These are phyloP conservation scores for Sacculina carcini DNA, from an alignment of 2,888 invertebrate genomes.

Conservation along the genomic window DNA sequence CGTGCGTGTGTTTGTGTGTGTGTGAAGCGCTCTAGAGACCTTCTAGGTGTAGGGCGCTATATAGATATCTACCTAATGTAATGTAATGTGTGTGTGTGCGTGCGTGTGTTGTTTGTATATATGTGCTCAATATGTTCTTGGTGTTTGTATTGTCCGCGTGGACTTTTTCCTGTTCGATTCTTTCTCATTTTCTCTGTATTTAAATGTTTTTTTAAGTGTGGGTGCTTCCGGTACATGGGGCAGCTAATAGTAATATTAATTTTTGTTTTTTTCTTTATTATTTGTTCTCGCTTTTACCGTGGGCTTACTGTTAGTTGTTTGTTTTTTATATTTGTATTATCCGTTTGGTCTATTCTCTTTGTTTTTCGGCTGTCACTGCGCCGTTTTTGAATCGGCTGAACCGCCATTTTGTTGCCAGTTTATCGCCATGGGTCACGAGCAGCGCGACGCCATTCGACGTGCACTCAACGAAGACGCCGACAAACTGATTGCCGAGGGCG, in stretches of 20 bases:
- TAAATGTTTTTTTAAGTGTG: background rate
- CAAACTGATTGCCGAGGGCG: slow-evolving; percentile 79
- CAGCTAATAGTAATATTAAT: slow-evolving; percentile 3
- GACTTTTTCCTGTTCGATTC: background rate
- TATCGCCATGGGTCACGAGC: slow-evolving; percentile 82
- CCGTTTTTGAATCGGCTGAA: slow-evolving; percentile 1
- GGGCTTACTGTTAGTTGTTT: too few relatives aligned
- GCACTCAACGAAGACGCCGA: slow-evolving; percentile 94
- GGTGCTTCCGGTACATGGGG: background rate
- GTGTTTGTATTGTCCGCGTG: too few relatives aligned
- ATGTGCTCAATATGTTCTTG: too few relatives aligned
- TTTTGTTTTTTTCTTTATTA: background rate
- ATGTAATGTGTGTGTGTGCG: too few relatives aligned
- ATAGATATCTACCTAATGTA: too few relatives aligned
- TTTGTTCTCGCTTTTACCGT: too few relatives aligned
- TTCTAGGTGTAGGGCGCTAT: background rate
- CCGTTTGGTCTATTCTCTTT: background rate
- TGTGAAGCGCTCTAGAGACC: background rate
- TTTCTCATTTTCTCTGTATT: background rate
- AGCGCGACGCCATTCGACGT: slow-evolving; percentile 73
- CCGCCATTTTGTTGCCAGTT: slow-evolving; percentile 29
- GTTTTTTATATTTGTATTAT: background rate
- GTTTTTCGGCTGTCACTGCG: slow-evolving; percentile 7
- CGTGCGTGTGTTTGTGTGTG: too few relatives aligned
- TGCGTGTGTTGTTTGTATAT: too few relatives aligned